Percentiles rank a stretch among this genome's conserved stretches.
Evolutionary conservation across 1,140 invertebrate genomes (phyloP).

Genomic region (Cryptotermes secundus): DNA sequence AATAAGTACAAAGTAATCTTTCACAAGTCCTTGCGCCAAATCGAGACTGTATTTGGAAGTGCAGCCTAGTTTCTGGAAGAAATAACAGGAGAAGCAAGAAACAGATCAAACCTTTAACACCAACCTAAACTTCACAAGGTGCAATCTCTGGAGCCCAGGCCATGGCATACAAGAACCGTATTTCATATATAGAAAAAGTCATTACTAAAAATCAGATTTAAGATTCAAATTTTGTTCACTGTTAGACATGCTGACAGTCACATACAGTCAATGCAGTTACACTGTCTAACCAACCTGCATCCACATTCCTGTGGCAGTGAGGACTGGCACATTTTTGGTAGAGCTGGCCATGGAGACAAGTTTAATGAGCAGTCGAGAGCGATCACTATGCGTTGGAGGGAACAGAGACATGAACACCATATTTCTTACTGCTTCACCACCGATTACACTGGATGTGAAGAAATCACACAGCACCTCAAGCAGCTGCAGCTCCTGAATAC

Average conservation of each 20-base stretch:
- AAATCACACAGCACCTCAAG: slow-evolving; percentile 69
- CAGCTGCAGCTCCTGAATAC: slow-evolving; percentile 72
- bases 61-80: slow-evolving; percentile 65
- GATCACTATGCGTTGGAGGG: slow-evolving; percentile 62
- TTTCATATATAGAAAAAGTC: too few relatives aligned
- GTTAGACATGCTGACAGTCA: not conserved
- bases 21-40: slow-evolving; percentile 71
- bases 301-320: slow-evolving; percentile 78
- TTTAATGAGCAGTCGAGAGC: slow-evolving; percentile 71
- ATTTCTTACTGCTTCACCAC: slow-evolving; percentile 72
- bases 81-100: not conserved
- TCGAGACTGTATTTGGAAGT: slow-evolving; percentile 69
- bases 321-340: slow-evolving; percentile 66
- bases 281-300: slow-evolving; percentile 55
- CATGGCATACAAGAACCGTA: too few relatives aligned
- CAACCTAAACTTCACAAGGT: too few relatives aligned
- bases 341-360: slow-evolving; percentile 76
- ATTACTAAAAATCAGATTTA: too few relatives aligned
- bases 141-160: too few relatives aligned
- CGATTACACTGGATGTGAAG: slow-evolving; percentile 47
- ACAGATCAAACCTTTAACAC: not conserved
- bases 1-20: slow-evolving; percentile 74
- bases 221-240: too few relatives aligned
- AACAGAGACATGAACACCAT: slow-evolving; percentile 78
- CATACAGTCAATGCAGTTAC: not conserved